Conservation (phyloP, 2,888 invertebrate species). For the Agriotes lineatus region DNA sequence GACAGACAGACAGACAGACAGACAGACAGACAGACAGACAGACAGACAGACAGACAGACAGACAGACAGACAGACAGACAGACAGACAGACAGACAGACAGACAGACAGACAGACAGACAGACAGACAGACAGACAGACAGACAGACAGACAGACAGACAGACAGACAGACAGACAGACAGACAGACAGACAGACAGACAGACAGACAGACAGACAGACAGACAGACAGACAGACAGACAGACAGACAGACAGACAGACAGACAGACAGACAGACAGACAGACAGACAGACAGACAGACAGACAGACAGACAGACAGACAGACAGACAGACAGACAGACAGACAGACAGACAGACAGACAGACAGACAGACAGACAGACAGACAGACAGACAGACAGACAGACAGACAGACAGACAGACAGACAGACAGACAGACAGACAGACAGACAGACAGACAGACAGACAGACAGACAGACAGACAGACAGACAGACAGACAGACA, state of each 20-base stretch:
- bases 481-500: constrained; percentile 7
- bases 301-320: background rate
- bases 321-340: background rate
- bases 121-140: constrained; percentile 19
- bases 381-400: constrained; percentile 7
- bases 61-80: constrained; percentile 20
- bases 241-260: constrained; percentile 7
- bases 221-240: constrained; percentile 7
- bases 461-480: constrained; percentile 7
- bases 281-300: constrained; percentile 3
- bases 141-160: constrained; percentile 20
- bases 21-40: too few relatives aligned
- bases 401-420: constrained; percentile 7
- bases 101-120: constrained; percentile 20
- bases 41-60: constrained; percentile 20
- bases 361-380: constrained; percentile 1
- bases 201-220: constrained; percentile 7
- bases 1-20: constrained; percentile 18
- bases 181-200: constrained; percentile 19
- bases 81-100: constrained; percentile 20
- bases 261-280: constrained; percentile 7
- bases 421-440: constrained; percentile 2
- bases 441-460: constrained; percentile 7
- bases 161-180: constrained; percentile 20
- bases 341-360: background rate